Conservation (phyloP, 2,888 invertebrate species). For the Stegophylla sp. region DNA sequence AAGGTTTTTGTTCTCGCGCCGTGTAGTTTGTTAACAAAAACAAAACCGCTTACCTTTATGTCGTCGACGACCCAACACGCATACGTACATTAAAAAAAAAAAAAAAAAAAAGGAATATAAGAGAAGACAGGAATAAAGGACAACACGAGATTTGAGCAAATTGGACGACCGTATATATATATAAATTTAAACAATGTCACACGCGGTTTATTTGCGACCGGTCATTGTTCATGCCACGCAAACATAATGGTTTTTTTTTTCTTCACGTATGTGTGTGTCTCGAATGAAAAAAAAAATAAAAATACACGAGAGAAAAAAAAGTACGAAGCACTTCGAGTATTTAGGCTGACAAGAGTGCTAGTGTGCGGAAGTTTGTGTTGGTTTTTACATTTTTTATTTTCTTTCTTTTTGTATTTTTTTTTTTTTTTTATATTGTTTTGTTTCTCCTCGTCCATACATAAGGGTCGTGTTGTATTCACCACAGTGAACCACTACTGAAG, state of each 20-base stretch:
- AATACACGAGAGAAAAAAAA: slow-evolving; percentile 13
- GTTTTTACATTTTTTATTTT: not conserved
- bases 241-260: slow-evolving; percentile 45
- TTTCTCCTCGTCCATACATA: slow-evolving; percentile 26
- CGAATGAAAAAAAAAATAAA: too few species aligned
- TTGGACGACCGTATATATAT: slow-evolving; percentile 22
- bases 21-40: not conserved
- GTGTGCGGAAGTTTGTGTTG: slow-evolving; percentile 48
- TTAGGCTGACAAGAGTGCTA: slow-evolving; percentile 43
- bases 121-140: slow-evolving; percentile 26
- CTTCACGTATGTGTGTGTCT: not conserved
- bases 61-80: not conserved
- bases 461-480: not conserved
- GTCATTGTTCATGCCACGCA: slow-evolving; percentile 44
- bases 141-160: slow-evolving; percentile 31
- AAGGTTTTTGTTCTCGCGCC: not conserved
- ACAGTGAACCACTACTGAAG: slow-evolving; percentile 46
- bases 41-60: not conserved
- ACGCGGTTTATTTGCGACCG: slow-evolving; percentile 55
- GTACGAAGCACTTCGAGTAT: slow-evolving; percentile 43
- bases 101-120: slow-evolving; percentile 35
- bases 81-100: too few species aligned
- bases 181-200: slow-evolving; percentile 50
- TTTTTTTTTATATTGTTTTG: slow-evolving; percentile 22
- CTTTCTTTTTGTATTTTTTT: not conserved